A percentile compares a stretch with the other conserved stretches of the same genome.
These are phyloP conservation scores for Rambutsinella grinnellia DNA, from an alignment of 2,888 invertebrate genomes.

Conservation along the genomic window DNA sequence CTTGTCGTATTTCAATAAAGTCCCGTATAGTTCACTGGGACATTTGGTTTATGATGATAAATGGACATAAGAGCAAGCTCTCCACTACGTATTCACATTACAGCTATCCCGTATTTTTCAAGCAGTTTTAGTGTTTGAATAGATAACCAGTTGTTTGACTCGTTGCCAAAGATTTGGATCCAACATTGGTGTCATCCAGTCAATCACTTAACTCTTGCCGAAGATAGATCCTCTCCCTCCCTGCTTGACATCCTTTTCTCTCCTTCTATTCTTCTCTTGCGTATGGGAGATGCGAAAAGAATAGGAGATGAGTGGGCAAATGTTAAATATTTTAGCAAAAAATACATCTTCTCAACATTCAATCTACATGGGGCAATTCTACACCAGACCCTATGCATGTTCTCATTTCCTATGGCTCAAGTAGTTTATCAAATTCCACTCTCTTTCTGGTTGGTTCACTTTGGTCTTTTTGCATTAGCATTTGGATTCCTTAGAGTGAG, in stretches of 20 bases:
- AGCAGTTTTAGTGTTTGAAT: not conserved
- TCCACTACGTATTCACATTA: not conserved
- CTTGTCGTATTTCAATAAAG: no score
- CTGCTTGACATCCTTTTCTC: conserved; percentile 26
- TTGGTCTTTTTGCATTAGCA: not conserved
- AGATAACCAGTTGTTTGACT: conserved; percentile 19
- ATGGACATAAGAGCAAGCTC: conserved; percentile 1
- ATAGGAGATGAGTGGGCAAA: no score
- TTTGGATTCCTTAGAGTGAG: not conserved
- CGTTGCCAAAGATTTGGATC: conserved; percentile 40
- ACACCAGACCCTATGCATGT: no score
- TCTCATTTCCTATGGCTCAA: no score
- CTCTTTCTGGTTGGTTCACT: not conserved
- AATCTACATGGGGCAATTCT: no score
- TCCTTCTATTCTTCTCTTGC: conserved; percentile 18
- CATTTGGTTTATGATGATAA: not conserved
- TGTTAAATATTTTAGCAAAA: no score
- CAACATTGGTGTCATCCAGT: conserved; percentile 50
- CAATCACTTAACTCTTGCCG: conserved; percentile 34
- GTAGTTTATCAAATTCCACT: no score
- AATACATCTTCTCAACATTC: no score
- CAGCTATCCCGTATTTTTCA: conserved; percentile 13
- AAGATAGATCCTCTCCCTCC: conserved; percentile 19
- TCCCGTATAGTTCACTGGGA: not conserved
- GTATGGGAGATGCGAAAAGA: no score